These are phyloP conservation scores for Antechinus stuartii DNA, from an alignment of 2,113 vertebrate species.

Conservation along the genomic window DNA sequence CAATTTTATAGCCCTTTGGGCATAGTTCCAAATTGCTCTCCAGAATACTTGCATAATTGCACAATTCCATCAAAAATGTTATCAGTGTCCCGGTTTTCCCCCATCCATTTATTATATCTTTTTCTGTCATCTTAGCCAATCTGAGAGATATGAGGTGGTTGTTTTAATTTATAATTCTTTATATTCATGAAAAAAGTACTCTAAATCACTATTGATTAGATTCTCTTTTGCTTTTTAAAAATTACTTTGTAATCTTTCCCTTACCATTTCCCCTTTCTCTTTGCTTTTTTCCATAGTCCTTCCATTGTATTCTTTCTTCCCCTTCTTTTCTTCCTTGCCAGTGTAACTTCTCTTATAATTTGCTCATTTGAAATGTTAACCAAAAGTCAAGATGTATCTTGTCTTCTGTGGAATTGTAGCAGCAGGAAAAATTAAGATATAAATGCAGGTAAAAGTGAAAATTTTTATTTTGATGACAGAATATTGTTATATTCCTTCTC, in stretches of 20 bases:
- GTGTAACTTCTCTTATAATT: not conserved
- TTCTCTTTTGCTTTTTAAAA: not conserved
- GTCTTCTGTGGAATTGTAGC: not conserved
- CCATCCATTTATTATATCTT: too few relatives aligned
- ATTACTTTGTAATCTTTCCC: not conserved
- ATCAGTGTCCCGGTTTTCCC: too few relatives aligned
- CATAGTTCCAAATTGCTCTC: too few relatives aligned
- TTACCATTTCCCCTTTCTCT: not conserved
- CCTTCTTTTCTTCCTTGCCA: not conserved
- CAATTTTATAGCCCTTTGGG: too few relatives aligned
- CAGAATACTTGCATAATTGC: too few relatives aligned
- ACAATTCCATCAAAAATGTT: too few relatives aligned
- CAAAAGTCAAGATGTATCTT: not conserved
- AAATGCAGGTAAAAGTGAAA: not conserved
- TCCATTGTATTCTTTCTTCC: not conserved
- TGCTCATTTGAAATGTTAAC: not conserved
- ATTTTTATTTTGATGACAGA: not conserved
- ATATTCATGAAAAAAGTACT: too few relatives aligned
- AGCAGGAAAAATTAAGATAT: not conserved
- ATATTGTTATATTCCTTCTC: accelerated
- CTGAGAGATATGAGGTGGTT: too few relatives aligned
- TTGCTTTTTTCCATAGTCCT: not conserved
- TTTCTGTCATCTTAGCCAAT: too few relatives aligned
- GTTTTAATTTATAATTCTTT: too few relatives aligned
- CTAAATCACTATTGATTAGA: too few relatives aligned